A percentile compares a stretch with the other conserved stretches of the same genome.
Evolutionary conservation across 2,113 vertebrate genomes (phyloP).

Genomic region (Clupea harengus): DNA sequence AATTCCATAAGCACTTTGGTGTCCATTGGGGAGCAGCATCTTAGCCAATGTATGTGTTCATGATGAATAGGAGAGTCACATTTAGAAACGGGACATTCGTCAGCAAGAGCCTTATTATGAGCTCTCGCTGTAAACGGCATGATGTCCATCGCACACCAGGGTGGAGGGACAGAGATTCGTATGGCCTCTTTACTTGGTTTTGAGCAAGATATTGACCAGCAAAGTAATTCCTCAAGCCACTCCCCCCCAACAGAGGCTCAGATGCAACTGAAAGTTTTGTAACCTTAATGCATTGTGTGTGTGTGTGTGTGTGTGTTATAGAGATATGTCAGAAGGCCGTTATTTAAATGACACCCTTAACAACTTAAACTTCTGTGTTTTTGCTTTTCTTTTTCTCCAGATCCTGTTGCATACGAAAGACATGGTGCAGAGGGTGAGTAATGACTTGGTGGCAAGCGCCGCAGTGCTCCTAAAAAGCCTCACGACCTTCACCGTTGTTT

Average conservation of each 20-base stretch:
- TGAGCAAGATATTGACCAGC: no score
- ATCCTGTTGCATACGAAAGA: constrained; percentile 99
- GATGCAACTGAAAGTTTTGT: constrained; percentile 11
- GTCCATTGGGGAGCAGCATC: neutral
- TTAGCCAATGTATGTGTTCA: neutral
- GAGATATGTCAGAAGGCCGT: neutral
- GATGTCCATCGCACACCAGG: neutral
- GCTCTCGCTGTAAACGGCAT: neutral
- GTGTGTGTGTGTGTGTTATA: constrained; percentile 27
- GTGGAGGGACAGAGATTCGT: no score
- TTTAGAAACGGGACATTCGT: neutral
- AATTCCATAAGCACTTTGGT: neutral
- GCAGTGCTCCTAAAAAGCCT: neutral
- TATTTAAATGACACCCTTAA: neutral
- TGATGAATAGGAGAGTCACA: neutral
- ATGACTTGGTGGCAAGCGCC: neutral
- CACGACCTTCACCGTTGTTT: neutral
- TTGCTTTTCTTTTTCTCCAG: constrained; percentile 64
- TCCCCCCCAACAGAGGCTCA: neutral
- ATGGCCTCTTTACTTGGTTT: no score
- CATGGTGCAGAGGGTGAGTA: constrained; percentile 94
- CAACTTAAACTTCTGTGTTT: constrained; percentile 22
- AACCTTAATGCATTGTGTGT: neutral
- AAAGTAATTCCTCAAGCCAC: neutral
- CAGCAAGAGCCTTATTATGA: neutral